Conservation (phyloP, 2,113 vertebrate genomes). For the Epinephelus fuscoguttatus region DNA sequence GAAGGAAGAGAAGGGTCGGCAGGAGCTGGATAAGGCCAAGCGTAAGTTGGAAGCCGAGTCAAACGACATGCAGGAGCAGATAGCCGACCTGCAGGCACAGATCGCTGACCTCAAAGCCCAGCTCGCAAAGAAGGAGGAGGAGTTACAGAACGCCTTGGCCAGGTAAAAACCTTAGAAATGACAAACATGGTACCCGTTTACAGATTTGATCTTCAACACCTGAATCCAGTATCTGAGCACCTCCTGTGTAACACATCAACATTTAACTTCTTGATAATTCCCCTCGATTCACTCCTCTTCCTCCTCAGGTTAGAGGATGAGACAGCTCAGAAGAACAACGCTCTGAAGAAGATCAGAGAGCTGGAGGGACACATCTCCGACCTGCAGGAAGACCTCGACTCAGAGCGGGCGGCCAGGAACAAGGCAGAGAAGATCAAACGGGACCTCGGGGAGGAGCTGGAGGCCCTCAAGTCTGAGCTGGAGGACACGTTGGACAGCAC, state of each 20-base stretch:
- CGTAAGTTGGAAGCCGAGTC: conserved; percentile 94
- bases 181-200: background rate
- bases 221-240: background rate
- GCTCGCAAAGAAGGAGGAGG: conserved; percentile 94
- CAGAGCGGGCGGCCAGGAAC: conserved; percentile 89
- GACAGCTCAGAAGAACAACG: conserved; percentile 91
- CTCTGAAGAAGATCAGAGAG: conserved; percentile 95
- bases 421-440: conserved; percentile 96
- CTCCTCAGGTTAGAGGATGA: conserved; percentile 91
- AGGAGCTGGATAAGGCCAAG: conserved; percentile 95
- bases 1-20: conserved; percentile 95
- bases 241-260: background rate
- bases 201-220: background rate
- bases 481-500: conserved; percentile 96
- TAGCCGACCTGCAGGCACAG: conserved; percentile 92
- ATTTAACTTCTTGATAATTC: background rate
- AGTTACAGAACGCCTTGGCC: conserved; percentile 91
- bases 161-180: conserved; percentile 80
- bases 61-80: conserved; percentile 92
- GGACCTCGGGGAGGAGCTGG: conserved; percentile 95
- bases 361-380: conserved; percentile 94
- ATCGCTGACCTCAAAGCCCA: conserved; percentile 94
- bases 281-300: background rate
- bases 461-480: conserved; percentile 95
- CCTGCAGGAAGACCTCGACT: conserved; percentile 95